A percentile compares a stretch with the other conserved stretches of the same genome.
These are phyloP conservation scores for Actinia tenebrosa DNA, from an alignment of 64 coral and sea anemone genomes.

Conservation along the genomic window DNA sequence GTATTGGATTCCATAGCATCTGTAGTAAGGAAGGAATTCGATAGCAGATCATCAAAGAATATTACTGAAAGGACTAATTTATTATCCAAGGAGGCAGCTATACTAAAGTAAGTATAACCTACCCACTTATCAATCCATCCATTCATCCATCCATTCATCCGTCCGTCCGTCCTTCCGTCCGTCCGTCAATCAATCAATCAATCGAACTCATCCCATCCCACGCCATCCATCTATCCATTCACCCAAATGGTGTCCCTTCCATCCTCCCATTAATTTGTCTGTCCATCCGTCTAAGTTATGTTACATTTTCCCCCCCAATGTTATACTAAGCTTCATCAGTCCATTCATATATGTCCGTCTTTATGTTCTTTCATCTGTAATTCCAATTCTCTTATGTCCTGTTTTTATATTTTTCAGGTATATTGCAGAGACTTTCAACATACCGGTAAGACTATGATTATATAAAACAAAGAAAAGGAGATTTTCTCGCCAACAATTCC, in stretches of 20 bases:
- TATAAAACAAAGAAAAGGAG: too few relatives aligned
- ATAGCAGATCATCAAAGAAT: slow-evolving; percentile 66
- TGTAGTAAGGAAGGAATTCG: slow-evolving; percentile 89
- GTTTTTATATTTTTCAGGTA: slow-evolving; percentile 48
- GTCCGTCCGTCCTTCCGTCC: background rate
- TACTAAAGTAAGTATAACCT: slow-evolving; percentile 70
- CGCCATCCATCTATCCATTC: background rate
- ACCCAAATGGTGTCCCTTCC: background rate
- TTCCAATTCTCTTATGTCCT: background rate
- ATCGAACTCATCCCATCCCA: background rate
- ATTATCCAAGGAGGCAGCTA: slow-evolving; percentile 78
- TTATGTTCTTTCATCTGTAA: too few relatives aligned
- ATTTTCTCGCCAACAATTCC: background rate
- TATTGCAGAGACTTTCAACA: slow-evolving; percentile 75
- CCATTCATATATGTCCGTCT: too few relatives aligned
- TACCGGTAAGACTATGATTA: slow-evolving; percentile 51
- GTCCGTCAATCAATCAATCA: too few relatives aligned
- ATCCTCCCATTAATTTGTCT: background rate
- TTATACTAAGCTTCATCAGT: too few relatives aligned
- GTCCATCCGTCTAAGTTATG: background rate
- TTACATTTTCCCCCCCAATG: too few relatives aligned
- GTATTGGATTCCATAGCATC: slow-evolving; percentile 88
- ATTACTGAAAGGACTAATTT: slow-evolving; percentile 77
- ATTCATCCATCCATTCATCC: background rate
- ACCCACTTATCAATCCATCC: background rate